These are phyloP conservation scores for Phenganax marumi DNA, from an alignment of 92 coral and sea anemone genomes.

Conservation along the genomic window DNA sequence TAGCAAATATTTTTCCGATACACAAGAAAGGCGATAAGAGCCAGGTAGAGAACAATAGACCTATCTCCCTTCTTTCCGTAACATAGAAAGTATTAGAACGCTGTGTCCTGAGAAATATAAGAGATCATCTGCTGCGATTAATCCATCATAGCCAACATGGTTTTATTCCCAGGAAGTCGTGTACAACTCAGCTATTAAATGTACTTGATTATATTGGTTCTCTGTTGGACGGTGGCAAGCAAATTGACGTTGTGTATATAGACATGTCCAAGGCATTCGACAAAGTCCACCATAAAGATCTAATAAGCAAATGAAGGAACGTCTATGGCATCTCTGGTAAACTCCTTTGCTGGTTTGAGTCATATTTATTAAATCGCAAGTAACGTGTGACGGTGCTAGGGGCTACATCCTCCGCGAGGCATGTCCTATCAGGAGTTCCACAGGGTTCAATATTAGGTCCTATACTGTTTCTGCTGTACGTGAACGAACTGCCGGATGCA, in stretches of 20 bases:
- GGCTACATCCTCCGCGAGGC: conserved; percentile 32
- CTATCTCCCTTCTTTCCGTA: conserved; percentile 11
- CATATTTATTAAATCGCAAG: conserved; percentile 32
- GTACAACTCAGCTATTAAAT: neutral
- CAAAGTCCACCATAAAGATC: conserved; percentile 43
- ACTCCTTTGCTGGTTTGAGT: conserved; percentile 41
- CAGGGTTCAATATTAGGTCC: conserved; percentile 47
- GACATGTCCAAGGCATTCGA: conserved; percentile 61
- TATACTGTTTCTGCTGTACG: conserved; percentile 8
- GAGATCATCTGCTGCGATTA: neutral
- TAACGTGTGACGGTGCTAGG: conserved; percentile 52
- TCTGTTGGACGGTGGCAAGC: conserved; percentile 39
- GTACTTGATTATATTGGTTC: conserved; percentile 52
- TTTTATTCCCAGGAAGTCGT: conserved; percentile 1
- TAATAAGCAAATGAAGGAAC: conserved; percentile 5
- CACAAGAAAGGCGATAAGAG: conserved; percentile 14
- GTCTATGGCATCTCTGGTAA: conserved; percentile 30
- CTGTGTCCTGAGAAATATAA: neutral
- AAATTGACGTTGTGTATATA: conserved; percentile 44
- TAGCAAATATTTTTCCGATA: conserved; percentile 13
- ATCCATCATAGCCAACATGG: neutral
- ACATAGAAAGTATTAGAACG: conserved; percentile 5
- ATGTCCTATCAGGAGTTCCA: conserved; percentile 46
- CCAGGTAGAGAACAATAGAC: conserved; percentile 8
- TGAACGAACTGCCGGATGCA: conserved; percentile 40